A percentile compares a stretch with the other conserved stretches of the same genome.
phyloP scores from a whole-genome alignment of 2,888 invertebrate genomes.

The Elysia crispata region DNA sequence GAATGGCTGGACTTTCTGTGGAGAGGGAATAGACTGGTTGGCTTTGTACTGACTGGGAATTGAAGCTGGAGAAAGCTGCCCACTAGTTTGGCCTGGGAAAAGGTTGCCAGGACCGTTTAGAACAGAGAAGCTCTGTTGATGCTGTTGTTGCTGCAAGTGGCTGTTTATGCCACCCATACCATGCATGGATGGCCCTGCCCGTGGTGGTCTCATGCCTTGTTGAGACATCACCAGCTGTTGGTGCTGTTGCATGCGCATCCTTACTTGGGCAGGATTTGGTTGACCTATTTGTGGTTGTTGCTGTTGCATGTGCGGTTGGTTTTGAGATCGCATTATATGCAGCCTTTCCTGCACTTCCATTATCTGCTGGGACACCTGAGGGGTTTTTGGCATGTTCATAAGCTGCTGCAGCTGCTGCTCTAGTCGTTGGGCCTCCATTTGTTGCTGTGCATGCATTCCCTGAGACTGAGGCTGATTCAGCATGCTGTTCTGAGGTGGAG shows the following conservation, averaged over 20 bases:
- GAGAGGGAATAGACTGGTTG: constrained; percentile 52
- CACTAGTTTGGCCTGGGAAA: constrained; percentile 42
- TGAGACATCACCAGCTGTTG: constrained; percentile 51
- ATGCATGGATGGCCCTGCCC: constrained; percentile 34
- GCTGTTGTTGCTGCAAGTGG: constrained; percentile 46
- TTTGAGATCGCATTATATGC: constrained; percentile 68
- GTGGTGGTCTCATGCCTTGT: constrained; percentile 51
- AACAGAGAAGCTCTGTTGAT: neutral
- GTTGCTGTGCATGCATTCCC: constrained; percentile 32
- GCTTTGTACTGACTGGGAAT: constrained; percentile 30
- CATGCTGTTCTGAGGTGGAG: constrained; percentile 49
- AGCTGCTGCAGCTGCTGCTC: constrained; percentile 73
- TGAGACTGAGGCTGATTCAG: constrained; percentile 58
- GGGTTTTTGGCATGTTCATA: constrained; percentile 71
- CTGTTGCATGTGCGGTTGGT: constrained; percentile 64
- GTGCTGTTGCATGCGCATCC: constrained; percentile 40
- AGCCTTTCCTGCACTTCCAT: constrained; percentile 72
- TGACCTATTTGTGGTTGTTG: constrained; percentile 54
- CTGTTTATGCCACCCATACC: constrained; percentile 38
- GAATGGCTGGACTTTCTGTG: constrained; percentile 54
- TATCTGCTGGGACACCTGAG: constrained; percentile 73
- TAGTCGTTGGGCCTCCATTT: constrained; percentile 64
- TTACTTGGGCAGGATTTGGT: constrained; percentile 36
- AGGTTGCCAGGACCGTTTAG: constrained; percentile 39
- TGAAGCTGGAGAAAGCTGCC: constrained; percentile 48